Percentiles rank a stretch among this genome's conserved stretches.
Conservation (phyloP, 2,113 vertebrate species). For the Menura novaehollandiae region DNA sequence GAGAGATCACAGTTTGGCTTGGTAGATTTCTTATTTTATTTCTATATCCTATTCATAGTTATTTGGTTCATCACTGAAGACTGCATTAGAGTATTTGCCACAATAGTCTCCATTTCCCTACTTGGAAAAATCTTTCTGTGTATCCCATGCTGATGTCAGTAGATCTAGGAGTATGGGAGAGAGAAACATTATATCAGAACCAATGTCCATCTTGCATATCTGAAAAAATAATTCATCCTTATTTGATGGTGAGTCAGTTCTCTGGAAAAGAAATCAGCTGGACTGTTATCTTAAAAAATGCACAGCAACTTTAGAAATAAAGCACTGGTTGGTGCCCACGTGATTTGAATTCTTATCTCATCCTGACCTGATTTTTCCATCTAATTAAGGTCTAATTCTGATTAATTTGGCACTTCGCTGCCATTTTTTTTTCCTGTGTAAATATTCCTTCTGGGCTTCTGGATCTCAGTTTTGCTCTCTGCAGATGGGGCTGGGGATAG, state of each 20-base stretch:
- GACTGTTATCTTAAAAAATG: conserved; percentile 12
- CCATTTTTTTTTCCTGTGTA: neutral
- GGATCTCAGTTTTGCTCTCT: neutral
- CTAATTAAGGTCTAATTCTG: conserved; percentile 52
- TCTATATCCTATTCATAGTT: neutral
- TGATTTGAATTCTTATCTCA: conserved; percentile 43
- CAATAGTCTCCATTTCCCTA: conserved; percentile 4
- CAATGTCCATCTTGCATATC: neutral
- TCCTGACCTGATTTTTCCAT: conserved; percentile 55
- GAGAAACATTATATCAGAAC: neutral
- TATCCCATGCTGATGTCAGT: neutral
- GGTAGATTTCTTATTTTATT: neutral
- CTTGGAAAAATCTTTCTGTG: neutral
- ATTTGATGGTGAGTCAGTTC: neutral
- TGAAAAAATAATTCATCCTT: neutral
- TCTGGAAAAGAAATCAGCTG: conserved; percentile 25
- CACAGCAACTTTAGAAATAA: conserved; percentile 9
- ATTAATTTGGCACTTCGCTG: conserved; percentile 24
- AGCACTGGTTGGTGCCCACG: neutral
- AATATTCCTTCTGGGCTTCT: conserved; percentile 17
- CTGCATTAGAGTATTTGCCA: neutral
- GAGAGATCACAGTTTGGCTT: neutral
- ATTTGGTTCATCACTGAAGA: neutral
- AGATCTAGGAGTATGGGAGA: neutral
- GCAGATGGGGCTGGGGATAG: neutral